phyloP scores from a whole-genome alignment of 2,888 invertebrate genomes.

The Melitaea athalia region DNA sequence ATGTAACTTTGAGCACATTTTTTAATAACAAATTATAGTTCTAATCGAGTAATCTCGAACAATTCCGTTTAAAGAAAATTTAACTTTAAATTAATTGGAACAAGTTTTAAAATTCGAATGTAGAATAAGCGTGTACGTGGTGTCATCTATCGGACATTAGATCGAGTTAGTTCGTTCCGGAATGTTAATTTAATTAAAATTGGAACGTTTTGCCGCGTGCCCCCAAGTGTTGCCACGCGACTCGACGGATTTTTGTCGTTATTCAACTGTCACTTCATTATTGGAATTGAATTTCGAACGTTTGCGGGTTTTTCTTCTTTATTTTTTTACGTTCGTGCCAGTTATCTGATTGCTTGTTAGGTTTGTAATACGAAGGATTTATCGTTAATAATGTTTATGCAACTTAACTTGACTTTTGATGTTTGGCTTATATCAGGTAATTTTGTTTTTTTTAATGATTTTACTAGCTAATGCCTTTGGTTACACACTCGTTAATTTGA shows the following conservation, averaged over 20 bases:
- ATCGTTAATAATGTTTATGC: background rate
- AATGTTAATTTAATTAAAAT: slow-evolving; percentile 81
- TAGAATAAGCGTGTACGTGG: slow-evolving; percentile 16
- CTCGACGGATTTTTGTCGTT: slow-evolving; percentile 56
- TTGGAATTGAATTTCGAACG: slow-evolving; percentile 61
- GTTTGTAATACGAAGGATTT: slow-evolving; percentile 18
- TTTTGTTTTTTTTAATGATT: no score
- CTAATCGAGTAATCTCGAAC: slow-evolving; percentile 45
- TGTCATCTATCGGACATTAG: slow-evolving; percentile 52
- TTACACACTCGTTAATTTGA: no score
- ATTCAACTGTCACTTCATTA: slow-evolving; percentile 75
- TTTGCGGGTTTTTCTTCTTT: slow-evolving; percentile 29
- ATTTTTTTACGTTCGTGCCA: slow-evolving; percentile 3
- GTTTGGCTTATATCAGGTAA: background rate
- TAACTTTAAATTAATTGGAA: slow-evolving; percentile 32
- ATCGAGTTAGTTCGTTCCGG: slow-evolving; percentile 56
- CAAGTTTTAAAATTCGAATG: slow-evolving; percentile 42
- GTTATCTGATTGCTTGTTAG: slow-evolving; percentile 31
- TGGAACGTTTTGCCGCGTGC: slow-evolving; percentile 65
- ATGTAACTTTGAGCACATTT: slow-evolving; percentile 42
- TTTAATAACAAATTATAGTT: slow-evolving; percentile 13
- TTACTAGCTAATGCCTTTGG: no score
- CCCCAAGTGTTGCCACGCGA: slow-evolving; percentile 70
- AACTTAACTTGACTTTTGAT: background rate
- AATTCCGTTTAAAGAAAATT: slow-evolving; percentile 32